These are phyloP conservation scores for Xiphophorus birchmanni DNA, from an alignment of 2,797 vertebrate species.

Conservation along the genomic window DNA sequence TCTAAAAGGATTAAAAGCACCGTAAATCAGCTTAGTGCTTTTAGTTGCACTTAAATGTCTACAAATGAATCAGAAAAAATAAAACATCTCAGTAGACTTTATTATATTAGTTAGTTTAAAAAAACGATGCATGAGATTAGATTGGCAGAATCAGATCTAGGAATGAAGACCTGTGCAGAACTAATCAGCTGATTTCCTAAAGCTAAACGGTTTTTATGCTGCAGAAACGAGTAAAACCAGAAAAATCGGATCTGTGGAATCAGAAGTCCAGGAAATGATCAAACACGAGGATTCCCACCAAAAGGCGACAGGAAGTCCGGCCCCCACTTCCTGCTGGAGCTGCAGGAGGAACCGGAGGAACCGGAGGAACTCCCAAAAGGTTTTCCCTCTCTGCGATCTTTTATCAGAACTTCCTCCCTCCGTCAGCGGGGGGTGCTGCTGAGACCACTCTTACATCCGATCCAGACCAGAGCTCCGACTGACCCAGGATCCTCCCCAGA, in stretches of 20 bases:
- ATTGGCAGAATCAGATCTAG: neutral
- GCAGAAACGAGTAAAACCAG: too few species aligned
- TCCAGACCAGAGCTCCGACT: too few species aligned
- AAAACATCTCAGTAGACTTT: neutral
- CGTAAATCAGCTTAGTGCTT: neutral
- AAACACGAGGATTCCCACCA: neutral
- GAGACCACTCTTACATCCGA: too few species aligned
- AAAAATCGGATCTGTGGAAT: too few species aligned
- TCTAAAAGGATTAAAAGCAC: neutral
- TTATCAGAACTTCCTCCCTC: too few species aligned
- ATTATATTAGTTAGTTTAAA: neutral
- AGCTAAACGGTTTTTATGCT: too few species aligned
- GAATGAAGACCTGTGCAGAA: conserved; percentile 25
- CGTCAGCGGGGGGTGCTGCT: too few species aligned
- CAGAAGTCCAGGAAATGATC: too few species aligned
- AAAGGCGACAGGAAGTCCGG: neutral
- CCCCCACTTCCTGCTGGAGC: neutral
- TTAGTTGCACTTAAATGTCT: neutral
- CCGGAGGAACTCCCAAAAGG: neutral
- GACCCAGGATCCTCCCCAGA: too few species aligned
- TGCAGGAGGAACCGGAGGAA: neutral
- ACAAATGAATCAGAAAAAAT: neutral
- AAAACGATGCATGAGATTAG: neutral
- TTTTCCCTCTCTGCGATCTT: too few species aligned
- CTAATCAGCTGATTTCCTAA: too few species aligned